These are phyloP conservation scores for Oryzias javanicus DNA, from an alignment of 2,113 vertebrate genomes.

Conservation along the genomic window DNA sequence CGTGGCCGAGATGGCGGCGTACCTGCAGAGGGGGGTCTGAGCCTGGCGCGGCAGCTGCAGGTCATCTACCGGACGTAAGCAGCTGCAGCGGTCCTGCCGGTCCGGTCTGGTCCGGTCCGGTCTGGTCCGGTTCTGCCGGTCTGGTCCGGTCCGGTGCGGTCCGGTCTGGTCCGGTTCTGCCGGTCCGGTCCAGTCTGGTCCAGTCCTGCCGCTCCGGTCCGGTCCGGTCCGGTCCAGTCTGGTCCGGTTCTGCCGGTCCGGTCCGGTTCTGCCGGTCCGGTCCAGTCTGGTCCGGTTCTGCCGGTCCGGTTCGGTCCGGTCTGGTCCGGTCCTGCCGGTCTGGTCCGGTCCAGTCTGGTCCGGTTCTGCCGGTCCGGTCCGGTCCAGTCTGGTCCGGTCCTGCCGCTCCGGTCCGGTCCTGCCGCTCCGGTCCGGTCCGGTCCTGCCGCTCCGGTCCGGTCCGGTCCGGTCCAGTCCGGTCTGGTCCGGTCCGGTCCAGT, in stretches of 20 bases:
- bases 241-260: conserved; percentile 26
- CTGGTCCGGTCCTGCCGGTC: no score
- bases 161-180: no score
- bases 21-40: conserved; percentile 78
- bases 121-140: neutral
- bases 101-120: neutral
- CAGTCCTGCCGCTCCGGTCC: conserved; percentile 29
- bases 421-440: no score
- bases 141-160: conserved; percentile 26
- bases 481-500: no score
- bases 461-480: no score
- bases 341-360: neutral
- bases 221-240: no score
- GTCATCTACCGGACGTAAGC: conserved; percentile 86
- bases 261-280: conserved; percentile 4
- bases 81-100: neutral
- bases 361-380: conserved; percentile 33
- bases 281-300: no score
- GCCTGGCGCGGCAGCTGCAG: conserved; percentile 80
- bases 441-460: conserved; percentile 23
- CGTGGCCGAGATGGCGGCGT: conserved; percentile 88
- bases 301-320: no score
- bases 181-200: no score
- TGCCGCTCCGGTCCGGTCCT: conserved; percentile 33
- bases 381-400: no score